Percentiles rank a stretch among this genome's conserved stretches.
Conservation (phyloP, 1,140 invertebrate genomes). For the Drosophila albomicans region DNA sequence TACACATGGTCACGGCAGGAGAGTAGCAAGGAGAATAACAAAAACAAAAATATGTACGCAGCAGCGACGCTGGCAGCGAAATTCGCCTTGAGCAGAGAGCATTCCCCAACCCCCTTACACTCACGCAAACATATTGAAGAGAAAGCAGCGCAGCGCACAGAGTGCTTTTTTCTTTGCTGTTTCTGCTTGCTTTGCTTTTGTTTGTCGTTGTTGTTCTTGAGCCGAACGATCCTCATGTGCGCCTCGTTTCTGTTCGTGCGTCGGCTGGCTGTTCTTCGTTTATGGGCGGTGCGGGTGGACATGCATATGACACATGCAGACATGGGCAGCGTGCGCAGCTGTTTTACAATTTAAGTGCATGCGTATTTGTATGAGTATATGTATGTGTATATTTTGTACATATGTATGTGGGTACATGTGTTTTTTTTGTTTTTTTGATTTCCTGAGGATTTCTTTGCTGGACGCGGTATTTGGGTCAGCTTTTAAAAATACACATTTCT, state of each 20-base stretch:
- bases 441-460: conserved; percentile 68
- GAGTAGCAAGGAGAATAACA: conserved; percentile 67
- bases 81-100: conserved; percentile 44
- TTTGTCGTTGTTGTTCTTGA: conserved; percentile 20
- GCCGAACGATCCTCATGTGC: conserved; percentile 44
- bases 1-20: conserved; percentile 57
- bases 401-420: neutral
- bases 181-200: conserved; percentile 29
- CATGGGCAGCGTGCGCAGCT: conserved; percentile 30
- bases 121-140: conserved; percentile 52
- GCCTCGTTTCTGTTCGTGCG: conserved; percentile 9
- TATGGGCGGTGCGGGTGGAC: conserved; percentile 50
- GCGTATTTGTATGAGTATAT: neutral
- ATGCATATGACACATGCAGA: conserved; percentile 40
- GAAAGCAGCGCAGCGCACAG: conserved; percentile 60
- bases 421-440: conserved; percentile 30
- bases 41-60: conserved; percentile 59
- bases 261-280: neutral
- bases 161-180: conserved; percentile 50
- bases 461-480: conserved; percentile 68
- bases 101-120: conserved; percentile 22
- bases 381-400: neutral
- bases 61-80: conserved; percentile 34
- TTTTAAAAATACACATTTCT: conserved; percentile 75
- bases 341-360: conserved; percentile 29